Conservation (phyloP, 2,113 vertebrate genomes). For the Chloebia gouldiae region DNA sequence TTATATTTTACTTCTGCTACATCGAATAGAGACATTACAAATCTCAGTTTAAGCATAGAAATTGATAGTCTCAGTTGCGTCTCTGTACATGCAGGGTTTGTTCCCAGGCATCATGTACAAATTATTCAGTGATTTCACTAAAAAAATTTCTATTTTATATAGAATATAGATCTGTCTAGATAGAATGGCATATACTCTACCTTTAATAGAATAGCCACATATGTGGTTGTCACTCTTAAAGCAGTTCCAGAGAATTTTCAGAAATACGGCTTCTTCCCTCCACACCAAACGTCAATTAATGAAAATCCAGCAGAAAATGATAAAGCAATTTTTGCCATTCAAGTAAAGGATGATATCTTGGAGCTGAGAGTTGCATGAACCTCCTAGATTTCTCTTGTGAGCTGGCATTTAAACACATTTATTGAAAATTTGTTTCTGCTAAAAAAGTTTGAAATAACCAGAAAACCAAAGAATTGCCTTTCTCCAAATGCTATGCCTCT, state of each 20-base stretch:
- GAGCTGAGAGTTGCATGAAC: neutral
- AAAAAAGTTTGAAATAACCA: neutral
- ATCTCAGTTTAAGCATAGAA: neutral
- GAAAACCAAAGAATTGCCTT: neutral
- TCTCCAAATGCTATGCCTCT: neutral
- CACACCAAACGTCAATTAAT: neutral
- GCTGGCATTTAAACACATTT: neutral
- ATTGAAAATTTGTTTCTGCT: neutral
- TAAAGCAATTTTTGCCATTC: neutral
- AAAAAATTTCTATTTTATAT: neutral
- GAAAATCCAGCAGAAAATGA: neutral
- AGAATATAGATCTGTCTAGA: neutral
- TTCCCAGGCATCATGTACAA: neutral
- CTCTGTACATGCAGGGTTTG: neutral
- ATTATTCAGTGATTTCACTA: neutral
- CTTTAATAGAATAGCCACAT: neutral
- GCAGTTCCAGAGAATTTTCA: neutral
- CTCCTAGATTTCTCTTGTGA: neutral
- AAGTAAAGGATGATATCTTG: neutral
- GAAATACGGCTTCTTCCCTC: neutral
- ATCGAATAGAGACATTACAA: neutral
- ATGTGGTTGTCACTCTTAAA: neutral
- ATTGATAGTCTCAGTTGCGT: fast-evolving
- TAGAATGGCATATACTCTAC: neutral
- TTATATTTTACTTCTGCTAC: neutral